Evolutionary conservation across 2,113 vertebrate genomes (phyloP).

Genomic region (Coryphaenoides rupestris): DNA sequence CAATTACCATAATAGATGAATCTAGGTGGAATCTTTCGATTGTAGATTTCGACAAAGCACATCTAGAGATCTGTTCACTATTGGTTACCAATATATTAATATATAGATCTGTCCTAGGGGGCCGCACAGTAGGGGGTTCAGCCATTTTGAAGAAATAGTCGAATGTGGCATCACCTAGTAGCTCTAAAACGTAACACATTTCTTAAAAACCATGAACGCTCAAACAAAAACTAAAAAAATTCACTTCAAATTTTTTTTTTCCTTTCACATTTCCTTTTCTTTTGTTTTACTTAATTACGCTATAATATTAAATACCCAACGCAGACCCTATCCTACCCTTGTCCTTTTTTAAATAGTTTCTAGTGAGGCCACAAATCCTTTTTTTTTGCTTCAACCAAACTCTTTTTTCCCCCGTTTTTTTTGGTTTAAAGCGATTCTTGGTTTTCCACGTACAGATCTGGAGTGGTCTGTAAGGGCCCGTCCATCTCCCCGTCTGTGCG

Average conservation of each 20-base stretch:
- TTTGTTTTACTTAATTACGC: slow-evolving; percentile 18
- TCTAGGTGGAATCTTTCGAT: slow-evolving; percentile 48
- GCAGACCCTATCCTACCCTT: slow-evolving; percentile 39
- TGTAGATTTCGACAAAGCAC: slow-evolving; percentile 70
- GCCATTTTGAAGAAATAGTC: slow-evolving; percentile 47
- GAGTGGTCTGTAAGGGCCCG: slow-evolving; percentile 49
- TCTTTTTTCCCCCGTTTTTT: slow-evolving; percentile 74
- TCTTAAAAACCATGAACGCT: slow-evolving; percentile 65
- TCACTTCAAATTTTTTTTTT: slow-evolving; percentile 41
- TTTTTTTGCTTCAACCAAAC: slow-evolving; percentile 43
- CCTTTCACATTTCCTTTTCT: slow-evolving; percentile 32
- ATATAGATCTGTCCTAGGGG: slow-evolving; percentile 73
- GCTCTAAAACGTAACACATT: slow-evolving; percentile 71
- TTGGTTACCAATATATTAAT: slow-evolving; percentile 82
- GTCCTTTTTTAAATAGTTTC: slow-evolving; percentile 34
- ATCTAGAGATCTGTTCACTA: slow-evolving; percentile 75
- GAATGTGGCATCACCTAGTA: slow-evolving; percentile 71
- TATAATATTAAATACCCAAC: slow-evolving; percentile 42
- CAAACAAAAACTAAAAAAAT: slow-evolving; percentile 49
- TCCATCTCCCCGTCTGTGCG: slow-evolving; percentile 42
- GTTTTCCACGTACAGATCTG: slow-evolving; percentile 51
- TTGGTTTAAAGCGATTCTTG: slow-evolving; percentile 69
- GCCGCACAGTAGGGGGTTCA: slow-evolving; percentile 68
- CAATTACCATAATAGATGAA: slow-evolving; percentile 50
- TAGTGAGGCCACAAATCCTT: slow-evolving; percentile 40